Percentiles rank a stretch among this genome's conserved stretches.
These are phyloP conservation scores for Drosophila malerkotliana DNA, from an alignment of 1,140 invertebrate genomes.

Conservation along the genomic window DNA sequence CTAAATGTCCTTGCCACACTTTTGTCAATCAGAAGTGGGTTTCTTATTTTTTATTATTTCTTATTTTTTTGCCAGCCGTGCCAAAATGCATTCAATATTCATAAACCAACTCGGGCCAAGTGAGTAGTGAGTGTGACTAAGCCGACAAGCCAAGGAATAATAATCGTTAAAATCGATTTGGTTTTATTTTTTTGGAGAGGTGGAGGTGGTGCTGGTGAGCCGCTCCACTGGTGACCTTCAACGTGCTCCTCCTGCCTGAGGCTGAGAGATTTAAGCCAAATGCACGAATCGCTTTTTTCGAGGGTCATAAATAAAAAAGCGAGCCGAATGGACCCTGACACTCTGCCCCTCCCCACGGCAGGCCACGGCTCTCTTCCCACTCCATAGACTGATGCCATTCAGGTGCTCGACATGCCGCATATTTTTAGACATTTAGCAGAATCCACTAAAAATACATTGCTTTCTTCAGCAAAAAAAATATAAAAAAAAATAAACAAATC, in stretches of 20 bases:
- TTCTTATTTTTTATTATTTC: background rate
- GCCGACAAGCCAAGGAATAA: slow-evolving; percentile 50
- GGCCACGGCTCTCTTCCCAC: background rate
- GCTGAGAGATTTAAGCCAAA: slow-evolving; percentile 65
- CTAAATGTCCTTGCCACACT: slow-evolving; percentile 72
- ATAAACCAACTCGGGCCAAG: slow-evolving; percentile 47
- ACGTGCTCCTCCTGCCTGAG: slow-evolving; percentile 1
- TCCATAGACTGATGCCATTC: slow-evolving; percentile 33
- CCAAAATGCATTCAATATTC: slow-evolving; percentile 70
- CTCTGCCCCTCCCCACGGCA: background rate
- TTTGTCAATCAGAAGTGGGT: slow-evolving; percentile 71
- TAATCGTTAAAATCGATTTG: slow-evolving; percentile 79
- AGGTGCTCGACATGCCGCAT: slow-evolving; percentile 73
- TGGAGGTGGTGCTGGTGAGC: slow-evolving; percentile 16
- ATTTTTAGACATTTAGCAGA: slow-evolving; percentile 80
- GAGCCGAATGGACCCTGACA: slow-evolving; percentile 45
- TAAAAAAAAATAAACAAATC: slow-evolving; percentile 15
- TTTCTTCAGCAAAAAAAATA: slow-evolving; percentile 54
- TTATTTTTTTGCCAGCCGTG: slow-evolving; percentile 25
- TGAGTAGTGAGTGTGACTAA: slow-evolving; percentile 62
- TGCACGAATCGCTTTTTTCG: slow-evolving; percentile 62
- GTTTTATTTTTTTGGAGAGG: slow-evolving; percentile 1
- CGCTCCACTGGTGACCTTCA: slow-evolving; percentile 66
- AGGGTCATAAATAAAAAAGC: slow-evolving; percentile 78
- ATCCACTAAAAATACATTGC: slow-evolving; percentile 79